Evolutionary conservation across 2,797 vertebrate species (phyloP).

Genomic region (Alauda arvensis): DNA sequence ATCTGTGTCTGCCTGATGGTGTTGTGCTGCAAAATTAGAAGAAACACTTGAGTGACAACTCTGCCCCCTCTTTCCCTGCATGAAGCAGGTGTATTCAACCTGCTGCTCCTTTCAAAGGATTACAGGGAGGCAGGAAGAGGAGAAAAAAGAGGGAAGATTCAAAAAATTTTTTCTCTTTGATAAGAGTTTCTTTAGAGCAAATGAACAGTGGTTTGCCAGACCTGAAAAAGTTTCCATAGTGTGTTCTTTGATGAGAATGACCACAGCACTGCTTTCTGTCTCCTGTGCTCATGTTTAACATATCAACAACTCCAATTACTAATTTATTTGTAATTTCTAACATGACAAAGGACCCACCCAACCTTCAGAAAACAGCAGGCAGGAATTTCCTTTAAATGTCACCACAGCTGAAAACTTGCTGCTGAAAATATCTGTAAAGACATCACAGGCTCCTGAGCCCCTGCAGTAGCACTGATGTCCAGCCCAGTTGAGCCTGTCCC

Average conservation of each 20-base stretch:
- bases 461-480: not conserved
- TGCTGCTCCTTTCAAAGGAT: not conserved
- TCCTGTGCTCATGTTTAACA: not conserved
- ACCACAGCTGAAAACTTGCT: not conserved
- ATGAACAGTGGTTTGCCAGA: not conserved
- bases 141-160: not conserved
- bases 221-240: not conserved
- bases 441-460: not conserved
- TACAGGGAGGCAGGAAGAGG: fast-evolving
- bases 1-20: not conserved
- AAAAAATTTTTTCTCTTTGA: not conserved
- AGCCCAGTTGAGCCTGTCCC: not conserved
- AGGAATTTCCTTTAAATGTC: not conserved
- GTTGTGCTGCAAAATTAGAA: not conserved
- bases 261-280: not conserved
- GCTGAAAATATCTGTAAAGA: not conserved
- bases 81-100: not conserved
- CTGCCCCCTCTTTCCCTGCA: not conserved
- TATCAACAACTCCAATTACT: not conserved
- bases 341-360: not conserved
- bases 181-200: not conserved
- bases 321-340: not conserved
- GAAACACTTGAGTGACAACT: not conserved
- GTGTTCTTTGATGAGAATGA: fast-evolving
- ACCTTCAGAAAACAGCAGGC: not conserved